Evolutionary conservation across 2,888 invertebrate genomes (phyloP), one percentile per base, ranked within the genome.

Genomic region (Clunio marinus): DNA sequence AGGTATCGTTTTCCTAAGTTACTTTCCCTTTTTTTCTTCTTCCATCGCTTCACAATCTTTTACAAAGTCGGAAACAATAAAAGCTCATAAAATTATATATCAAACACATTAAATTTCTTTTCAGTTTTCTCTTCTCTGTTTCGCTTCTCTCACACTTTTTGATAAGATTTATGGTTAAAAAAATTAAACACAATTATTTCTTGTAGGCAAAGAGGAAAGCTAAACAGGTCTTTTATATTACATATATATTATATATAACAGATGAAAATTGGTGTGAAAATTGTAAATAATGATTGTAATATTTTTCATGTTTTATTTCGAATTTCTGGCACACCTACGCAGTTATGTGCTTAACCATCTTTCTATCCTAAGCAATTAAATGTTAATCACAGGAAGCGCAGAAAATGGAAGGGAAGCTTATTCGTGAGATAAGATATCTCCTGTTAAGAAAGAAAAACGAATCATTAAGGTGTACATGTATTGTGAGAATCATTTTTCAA

Each of bases 11-110:
- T 51, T 22, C 13, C 22, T n/a, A n/a, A n/a, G n/a, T n/a, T n/a
- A n/a, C n/a, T n/a, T n/a, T n/a, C n/a, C n/a, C n/a, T n/a, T n/a
- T n/a, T n/a, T n/a, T n/a, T n/a, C n/a, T n/a, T n/a, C n/a, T n/a
- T n/a, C n/a, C n/a, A n/a, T n/a, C 22, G 57, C 27, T 4, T 13
- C 25, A 25, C 57, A 57, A 57, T 57, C 20, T 55, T n/a, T 57
- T 57, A 20, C 15, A 27, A 57, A 57, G 57, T 57, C 57, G 25
- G 57, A 57, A 57, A 57, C 57, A 57, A 57, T 57, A 57, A 57
- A 57, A 57, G 57, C 57, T 57, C 57, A 57, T 57, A 57, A 57
- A 57, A 57, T 27, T 20, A 57, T 27, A 25, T 57, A 57, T 57
- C 57, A 57, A 57, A 57, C 22, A 57, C 57, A 57, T 57, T 57